Base-by-base conservation (phyloP, 2,113 vertebrate genomes). In the Hystrix cristata region DNA sequence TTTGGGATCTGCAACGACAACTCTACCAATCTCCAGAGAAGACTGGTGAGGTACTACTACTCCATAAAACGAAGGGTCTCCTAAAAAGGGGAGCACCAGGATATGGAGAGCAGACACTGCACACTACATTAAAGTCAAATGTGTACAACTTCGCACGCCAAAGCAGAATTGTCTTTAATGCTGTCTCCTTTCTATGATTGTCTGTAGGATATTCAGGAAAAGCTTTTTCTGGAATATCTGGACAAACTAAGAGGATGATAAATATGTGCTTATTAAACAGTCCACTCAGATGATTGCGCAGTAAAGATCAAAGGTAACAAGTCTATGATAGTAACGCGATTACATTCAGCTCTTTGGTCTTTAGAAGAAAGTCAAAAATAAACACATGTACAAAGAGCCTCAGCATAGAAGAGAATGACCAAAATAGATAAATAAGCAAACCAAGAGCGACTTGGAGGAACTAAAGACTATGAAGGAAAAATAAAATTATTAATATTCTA, bases 361-460 rank as follows among this genome's bases (percentile, higher is more conserved):
- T 94, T 69, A 38, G 31, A 81, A 87, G 7, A 88, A 90, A 53
- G n/a, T 84, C 12, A 23, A 48, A 92, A 43, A 91, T 71, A 85
- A 71, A 38, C 5, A 27, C 67, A 1, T 76, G 1, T 10, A 83
- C 6, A 46, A 1, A 60, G 8, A 65, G 72, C 19, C 0, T 1
- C 43, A 86, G 27, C 7, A 67, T n/a, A 27, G 86, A 62, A 16
- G 18, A 65, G 18, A 62, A 71, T 79, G 6, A 83, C 15, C 19
- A 85, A 55, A 69, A 62, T 53, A 71, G 29, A 46, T 11, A 46
- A 86, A 38, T 46, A 90, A 62, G 34, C 3, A 60, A 82, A 10
- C 18, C 46, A 48, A 65, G 51, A 57, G 16, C 4, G 64, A 90
- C 8, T 4, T 53, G 16, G 27, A 91, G 8, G 34, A n/a, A 72